phyloP scores from a whole-genome alignment of 2,888 invertebrate genomes.

The Cyclophora albipunctata region DNA sequence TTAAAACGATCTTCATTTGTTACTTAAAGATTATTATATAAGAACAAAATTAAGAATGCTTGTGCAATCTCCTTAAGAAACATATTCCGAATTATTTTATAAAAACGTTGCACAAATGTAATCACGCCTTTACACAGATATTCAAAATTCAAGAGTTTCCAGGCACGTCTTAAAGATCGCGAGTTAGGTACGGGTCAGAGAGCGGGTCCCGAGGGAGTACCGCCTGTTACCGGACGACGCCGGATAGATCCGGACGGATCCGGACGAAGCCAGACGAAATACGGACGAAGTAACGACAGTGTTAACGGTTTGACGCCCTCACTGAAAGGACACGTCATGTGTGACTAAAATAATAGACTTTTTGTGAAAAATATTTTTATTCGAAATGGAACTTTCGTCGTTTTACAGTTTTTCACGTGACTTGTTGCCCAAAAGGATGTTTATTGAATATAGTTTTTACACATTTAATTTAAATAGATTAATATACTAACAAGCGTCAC shows the following conservation, averaged over 20 bases:
- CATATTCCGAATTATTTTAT: no score
- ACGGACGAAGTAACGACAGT: neutral
- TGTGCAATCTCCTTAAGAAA: no score
- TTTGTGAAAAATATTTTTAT: constrained; percentile 2
- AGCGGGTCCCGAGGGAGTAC: constrained; percentile 3
- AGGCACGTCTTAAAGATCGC: constrained; percentile 36
- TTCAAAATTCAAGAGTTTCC: constrained; percentile 27
- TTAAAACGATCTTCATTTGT: no score
- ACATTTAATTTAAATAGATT: no score
- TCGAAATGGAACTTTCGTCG: no score
- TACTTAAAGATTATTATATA: no score
- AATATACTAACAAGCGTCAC: no score
- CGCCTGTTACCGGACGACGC: constrained; percentile 3
- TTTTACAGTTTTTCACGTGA: no score
- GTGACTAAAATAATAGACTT: constrained; percentile 5
- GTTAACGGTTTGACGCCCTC: constrained; percentile 29
- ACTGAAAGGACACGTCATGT: constrained; percentile 15
- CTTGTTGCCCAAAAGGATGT: no score
- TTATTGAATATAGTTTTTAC: no score
- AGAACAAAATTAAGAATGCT: no score
- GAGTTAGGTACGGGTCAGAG: constrained; percentile 44
- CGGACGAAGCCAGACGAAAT: neutral
- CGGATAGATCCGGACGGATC: constrained; percentile 7
- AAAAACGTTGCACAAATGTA: no score
- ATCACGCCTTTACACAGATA: constrained; percentile 11